Evolutionary conservation across 2,113 vertebrate species (phyloP).

Genomic region (Gambusia holbrooki): DNA sequence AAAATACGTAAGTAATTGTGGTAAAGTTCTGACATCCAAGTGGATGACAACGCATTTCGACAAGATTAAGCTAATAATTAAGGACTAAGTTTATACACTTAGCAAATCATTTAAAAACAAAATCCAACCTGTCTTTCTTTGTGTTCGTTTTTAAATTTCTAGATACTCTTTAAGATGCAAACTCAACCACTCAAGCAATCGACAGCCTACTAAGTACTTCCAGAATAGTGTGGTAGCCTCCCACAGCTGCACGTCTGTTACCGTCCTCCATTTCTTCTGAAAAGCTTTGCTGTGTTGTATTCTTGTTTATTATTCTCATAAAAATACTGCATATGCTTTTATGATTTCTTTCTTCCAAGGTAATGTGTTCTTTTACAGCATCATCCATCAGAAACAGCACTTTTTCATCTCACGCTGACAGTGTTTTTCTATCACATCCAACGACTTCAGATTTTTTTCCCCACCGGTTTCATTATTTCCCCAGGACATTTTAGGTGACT

Average conservation of each 20-base stretch:
- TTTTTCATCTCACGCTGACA: not conserved
- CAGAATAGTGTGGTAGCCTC: not conserved
- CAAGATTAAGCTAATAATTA: not conserved
- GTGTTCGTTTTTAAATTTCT: not conserved
- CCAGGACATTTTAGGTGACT: slow-evolving; percentile 16
- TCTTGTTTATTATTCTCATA: slow-evolving; percentile 15
- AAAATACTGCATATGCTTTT: slow-evolving; percentile 11
- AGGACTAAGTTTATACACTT: not conserved
- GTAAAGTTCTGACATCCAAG: not conserved
- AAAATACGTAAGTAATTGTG: not conserved
- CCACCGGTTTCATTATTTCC: slow-evolving; percentile 4
- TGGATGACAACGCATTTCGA: not conserved
- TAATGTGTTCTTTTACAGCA: slow-evolving; percentile 28
- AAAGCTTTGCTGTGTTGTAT: slow-evolving; percentile 12
- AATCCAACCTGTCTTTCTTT: not conserved
- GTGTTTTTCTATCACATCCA: not conserved
- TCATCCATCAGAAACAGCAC: slow-evolving; percentile 24
- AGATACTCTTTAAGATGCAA: not conserved
- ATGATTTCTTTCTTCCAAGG: slow-evolving; percentile 8
- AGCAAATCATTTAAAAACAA: too few species aligned
- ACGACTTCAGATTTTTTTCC: slow-evolving; percentile 11
- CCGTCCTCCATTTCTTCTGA: not conserved
- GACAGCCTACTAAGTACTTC: not conserved
- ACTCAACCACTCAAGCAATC: not conserved
- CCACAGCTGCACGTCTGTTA: not conserved